Conservation (phyloP, 2,113 vertebrate genomes). For the Progne subis region DNA sequence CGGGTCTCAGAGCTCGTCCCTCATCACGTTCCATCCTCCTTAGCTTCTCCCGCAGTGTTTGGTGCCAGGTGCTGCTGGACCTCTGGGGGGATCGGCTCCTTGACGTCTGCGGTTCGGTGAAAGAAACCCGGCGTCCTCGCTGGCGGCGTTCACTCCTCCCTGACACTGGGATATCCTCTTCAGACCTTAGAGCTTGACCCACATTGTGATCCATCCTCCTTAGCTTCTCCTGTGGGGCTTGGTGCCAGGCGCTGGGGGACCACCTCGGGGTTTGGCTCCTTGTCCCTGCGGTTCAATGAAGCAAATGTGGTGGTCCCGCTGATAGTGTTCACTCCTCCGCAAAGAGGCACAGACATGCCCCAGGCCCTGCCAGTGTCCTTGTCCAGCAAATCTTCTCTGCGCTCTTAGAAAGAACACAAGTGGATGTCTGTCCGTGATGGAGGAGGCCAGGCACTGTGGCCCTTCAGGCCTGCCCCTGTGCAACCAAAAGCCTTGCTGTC, state of each 20-base stretch:
- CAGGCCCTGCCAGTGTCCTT: not conserved
- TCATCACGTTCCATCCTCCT: not conserved
- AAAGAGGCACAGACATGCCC: not conserved
- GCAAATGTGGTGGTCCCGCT: fast-evolving
- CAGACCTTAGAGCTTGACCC: not conserved
- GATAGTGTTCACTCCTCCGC: not conserved
- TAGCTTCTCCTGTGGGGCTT: not conserved
- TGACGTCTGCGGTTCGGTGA: fast-evolving
- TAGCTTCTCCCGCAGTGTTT: not conserved
- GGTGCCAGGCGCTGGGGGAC: not conserved
- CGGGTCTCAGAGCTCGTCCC: not conserved
- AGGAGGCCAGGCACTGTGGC: not conserved
- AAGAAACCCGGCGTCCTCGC: not conserved
- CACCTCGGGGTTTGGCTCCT: fast-evolving
- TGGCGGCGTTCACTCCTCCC: not conserved
- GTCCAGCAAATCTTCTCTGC: not conserved
- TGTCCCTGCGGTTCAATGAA: not conserved
- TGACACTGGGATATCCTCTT: fast-evolving
- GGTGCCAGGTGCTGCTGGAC: not conserved
- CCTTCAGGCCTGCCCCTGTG: not conserved
- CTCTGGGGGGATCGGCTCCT: not conserved
- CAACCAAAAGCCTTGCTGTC: not conserved
- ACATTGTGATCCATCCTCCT: not conserved
- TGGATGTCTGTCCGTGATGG: not conserved
- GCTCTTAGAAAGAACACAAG: not conserved